Evolutionary conservation across 1,140 invertebrate species (phyloP).

Genomic region (Ephestia elutella): DNA sequence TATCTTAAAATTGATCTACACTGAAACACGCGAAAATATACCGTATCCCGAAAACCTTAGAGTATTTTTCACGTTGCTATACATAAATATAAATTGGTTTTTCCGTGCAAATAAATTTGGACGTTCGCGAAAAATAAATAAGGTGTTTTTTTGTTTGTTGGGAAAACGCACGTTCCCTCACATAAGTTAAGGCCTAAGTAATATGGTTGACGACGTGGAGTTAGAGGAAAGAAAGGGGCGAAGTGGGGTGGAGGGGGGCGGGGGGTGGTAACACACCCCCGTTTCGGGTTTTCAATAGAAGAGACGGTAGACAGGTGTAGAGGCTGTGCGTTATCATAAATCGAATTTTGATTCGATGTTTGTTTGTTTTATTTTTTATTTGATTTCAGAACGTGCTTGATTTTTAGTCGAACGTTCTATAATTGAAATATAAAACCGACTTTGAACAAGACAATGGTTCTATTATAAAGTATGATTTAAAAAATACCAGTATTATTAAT

Average conservation of each 20-base stretch:
- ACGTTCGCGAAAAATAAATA: conserved; percentile 17
- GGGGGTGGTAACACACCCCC: conserved; percentile 40
- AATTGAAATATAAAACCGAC: no score
- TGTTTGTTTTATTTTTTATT: neutral
- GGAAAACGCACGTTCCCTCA: conserved; percentile 41
- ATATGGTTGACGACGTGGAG: conserved; percentile 71
- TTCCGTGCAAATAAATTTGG: conserved; percentile 26
- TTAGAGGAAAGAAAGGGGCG: conserved; percentile 71
- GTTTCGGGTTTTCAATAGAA: conserved; percentile 73
- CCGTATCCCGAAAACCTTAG: conserved; percentile 25
- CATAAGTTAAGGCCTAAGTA: conserved; percentile 71
- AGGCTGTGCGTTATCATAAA: conserved; percentile 21
- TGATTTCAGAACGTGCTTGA: no score
- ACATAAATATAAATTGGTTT: conserved; percentile 59
- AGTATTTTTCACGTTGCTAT: conserved; percentile 6
- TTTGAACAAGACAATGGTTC: no score
- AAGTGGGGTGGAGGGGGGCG: conserved; percentile 46
- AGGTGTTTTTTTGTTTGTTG: conserved; percentile 27
- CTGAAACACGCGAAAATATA: conserved; percentile 21
- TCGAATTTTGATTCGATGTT: conserved; percentile 6
- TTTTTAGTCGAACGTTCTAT: no score
- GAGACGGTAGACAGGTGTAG: conserved; percentile 57
- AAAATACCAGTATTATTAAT: no score
- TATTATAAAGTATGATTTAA: no score
- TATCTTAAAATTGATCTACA: conserved; percentile 69